A percentile compares a stretch with the other conserved stretches of the same genome.
phyloP scores from a whole-genome alignment of 2,888 invertebrate genomes.

The Cinara cedri region DNA sequence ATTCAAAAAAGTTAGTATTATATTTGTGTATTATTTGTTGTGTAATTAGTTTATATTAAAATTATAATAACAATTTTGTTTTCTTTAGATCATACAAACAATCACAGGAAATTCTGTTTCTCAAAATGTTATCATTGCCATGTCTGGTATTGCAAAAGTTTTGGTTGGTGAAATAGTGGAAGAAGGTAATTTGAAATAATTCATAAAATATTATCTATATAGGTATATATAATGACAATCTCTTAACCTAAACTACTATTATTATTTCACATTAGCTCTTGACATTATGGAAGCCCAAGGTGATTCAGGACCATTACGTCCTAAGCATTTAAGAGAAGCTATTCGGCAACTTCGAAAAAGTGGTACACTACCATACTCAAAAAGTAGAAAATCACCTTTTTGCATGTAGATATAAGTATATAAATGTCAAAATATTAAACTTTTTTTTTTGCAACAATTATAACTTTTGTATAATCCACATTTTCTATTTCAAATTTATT shows the following conservation, averaged over 20 bases:
- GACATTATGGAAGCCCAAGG: slow-evolving; percentile 89
- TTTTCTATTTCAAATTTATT: no score
- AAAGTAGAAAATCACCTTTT: slow-evolving; percentile 56
- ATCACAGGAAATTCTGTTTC: slow-evolving; percentile 96
- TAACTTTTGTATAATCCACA: no score
- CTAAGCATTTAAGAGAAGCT: slow-evolving; percentile 94
- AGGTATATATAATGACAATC: no score
- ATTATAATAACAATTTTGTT: not conserved
- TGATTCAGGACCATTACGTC: slow-evolving; percentile 90
- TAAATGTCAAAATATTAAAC: not conserved
- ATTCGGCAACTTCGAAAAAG: slow-evolving; percentile 78
- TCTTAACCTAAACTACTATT: no score
- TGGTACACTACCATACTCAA: slow-evolving; percentile 72
- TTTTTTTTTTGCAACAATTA: no score
- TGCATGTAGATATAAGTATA: slow-evolving; percentile 23
- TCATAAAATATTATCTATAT: no score
- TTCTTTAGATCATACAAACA: slow-evolving; percentile 84
- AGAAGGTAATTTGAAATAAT: slow-evolving; percentile 73
- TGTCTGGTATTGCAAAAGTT: slow-evolving; percentile 99
- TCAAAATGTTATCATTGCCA: slow-evolving; percentile 98
- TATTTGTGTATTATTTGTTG: not conserved
- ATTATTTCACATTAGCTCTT: slow-evolving; percentile 73
- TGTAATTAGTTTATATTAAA: not conserved
- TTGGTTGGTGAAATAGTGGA: slow-evolving; percentile 99
- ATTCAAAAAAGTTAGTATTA: slow-evolving; percentile 77